Percentiles rank a stretch among this genome's conserved stretches.
Evolutionary conservation across 2,888 invertebrate genomes (phyloP).

Genomic region (Quadriops clusia): DNA sequence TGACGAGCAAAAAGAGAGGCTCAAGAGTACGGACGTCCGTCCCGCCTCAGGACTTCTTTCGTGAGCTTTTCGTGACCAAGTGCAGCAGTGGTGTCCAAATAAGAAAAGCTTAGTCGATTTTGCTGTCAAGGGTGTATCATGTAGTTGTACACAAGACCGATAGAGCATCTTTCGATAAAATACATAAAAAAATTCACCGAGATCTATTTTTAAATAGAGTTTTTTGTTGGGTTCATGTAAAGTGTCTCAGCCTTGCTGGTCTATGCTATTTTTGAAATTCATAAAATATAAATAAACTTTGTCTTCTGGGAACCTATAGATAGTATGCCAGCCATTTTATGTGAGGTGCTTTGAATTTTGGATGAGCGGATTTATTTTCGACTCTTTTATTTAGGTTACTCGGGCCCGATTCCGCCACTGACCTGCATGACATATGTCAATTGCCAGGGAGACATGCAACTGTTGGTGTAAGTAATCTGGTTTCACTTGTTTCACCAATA

Average conservation of each 20-base stretch:
- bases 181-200: slow-evolving; percentile 29
- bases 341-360: slow-evolving; percentile 20
- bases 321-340: slow-evolving; percentile 36
- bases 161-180: slow-evolving; percentile 32
- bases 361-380: slow-evolving; percentile 15
- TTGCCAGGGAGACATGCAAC: too few relatives aligned
- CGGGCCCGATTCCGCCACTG: too few relatives aligned
- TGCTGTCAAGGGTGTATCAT: slow-evolving; percentile 35
- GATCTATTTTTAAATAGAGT: slow-evolving; percentile 37
- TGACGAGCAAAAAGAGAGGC: too few relatives aligned
- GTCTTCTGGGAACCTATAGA: slow-evolving; percentile 22
- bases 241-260: slow-evolving; percentile 32
- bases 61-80: too few relatives aligned
- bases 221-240: slow-evolving; percentile 34
- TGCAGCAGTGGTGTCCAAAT: too few relatives aligned
- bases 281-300: slow-evolving; percentile 34
- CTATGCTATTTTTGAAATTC: slow-evolving; percentile 35
- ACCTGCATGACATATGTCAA: slow-evolving; percentile 19
- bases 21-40: too few relatives aligned
- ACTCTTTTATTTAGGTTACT: too few relatives aligned
- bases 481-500: too few relatives aligned
- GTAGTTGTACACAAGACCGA: slow-evolving; percentile 36
- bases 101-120: slow-evolving; percentile 28
- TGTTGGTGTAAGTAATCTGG: too few relatives aligned
- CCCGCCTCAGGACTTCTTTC: too few relatives aligned